Base-by-base conservation (phyloP, 1,140 invertebrate genomes). In the Drosophila nasuta region DNA sequence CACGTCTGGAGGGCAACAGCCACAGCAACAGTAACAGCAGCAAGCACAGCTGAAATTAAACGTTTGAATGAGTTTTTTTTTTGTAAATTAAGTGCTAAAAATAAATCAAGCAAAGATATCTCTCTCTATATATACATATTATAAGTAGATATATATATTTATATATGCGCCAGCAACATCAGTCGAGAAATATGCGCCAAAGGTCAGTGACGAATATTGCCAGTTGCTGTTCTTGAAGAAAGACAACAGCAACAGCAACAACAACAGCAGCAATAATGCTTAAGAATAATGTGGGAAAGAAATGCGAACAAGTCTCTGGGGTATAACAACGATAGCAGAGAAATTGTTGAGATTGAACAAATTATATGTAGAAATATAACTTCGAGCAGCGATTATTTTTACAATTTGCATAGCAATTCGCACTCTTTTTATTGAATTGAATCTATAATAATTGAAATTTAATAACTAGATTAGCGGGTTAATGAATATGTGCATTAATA, bases 41-140 rank as follows among this genome's bases (percentile, higher is more conserved):
- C 48, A 49, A 49, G 20, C 30, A 56, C 41, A 71, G 35, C 28
- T 63, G 74, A 68, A 69, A 62, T 69, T 46, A 62, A 70, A 65
- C 43, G 51, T 58, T 56, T 70, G 70, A 66, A 77, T 71, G 58
- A 82, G 28, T 70, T 69, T 75, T 86, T 71, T 60, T 51, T 69
- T 41, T 10, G 33, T 57, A 20, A 82, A 82, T 80, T 59, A 80
- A 83, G 69, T 75, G 68, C 80, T 74, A 83, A 75, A 88, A 81
- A 88, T 88, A 88, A 60, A 80, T 75, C 70, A 79, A 57, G 38
- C 59, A 62, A 66, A 62, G 64, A 82, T 56, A 69, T 82, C 30
- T 68, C 60, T 82, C 38, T 68, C 60, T 54, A 54, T 66, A 65
- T 52, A 58, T 56, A 63, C 11, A 63, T 11, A 25, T 51, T 2